A percentile compares a stretch with the other conserved stretches of the same genome.
Conservation (phyloP, 30 jellyfish, hydroid and myxozoan species). For the Aurelia aurita region DNA sequence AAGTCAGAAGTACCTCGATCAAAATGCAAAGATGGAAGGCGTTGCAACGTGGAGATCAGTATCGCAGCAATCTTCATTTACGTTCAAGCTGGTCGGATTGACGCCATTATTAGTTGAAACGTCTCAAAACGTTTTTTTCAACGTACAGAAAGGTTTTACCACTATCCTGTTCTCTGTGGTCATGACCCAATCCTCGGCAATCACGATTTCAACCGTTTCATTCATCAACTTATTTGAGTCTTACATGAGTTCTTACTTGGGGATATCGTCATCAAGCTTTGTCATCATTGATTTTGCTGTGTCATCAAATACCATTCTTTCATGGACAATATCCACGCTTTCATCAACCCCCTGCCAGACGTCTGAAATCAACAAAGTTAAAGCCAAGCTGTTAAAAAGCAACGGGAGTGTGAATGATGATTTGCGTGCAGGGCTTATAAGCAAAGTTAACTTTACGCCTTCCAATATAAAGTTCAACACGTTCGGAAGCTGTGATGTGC, state of each 20-base stretch:
- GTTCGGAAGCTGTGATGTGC: conserved; percentile 61
- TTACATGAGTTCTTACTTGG: conserved; percentile 49
- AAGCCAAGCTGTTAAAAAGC: conserved; percentile 6
- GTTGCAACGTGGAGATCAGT: conserved; percentile 8
- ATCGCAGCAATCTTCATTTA: background rate
- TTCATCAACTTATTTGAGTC: conserved; percentile 26
- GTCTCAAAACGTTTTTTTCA: conserved; percentile 48
- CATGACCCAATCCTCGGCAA: conserved; percentile 32
- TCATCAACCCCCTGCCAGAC: conserved; percentile 35
- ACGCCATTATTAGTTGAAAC: conserved; percentile 53
- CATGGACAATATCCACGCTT: conserved; percentile 33
- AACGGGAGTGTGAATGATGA: conserved; percentile 48
- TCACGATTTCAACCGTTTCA: conserved; percentile 21
- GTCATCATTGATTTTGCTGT: background rate
- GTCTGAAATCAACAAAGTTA: conserved; percentile 16
- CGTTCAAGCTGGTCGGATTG: conserved; percentile 51
- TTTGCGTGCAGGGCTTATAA: conserved; percentile 15
- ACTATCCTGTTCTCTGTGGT: conserved; percentile 1
- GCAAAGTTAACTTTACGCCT: conserved; percentile 5
- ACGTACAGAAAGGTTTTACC: conserved; percentile 1
- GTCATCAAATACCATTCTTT: conserved; percentile 1
- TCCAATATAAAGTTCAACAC: conserved; percentile 6
- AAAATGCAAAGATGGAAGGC: conserved; percentile 22
- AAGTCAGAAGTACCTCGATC: conserved; percentile 36
- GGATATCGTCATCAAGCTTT: conserved; percentile 28